Conservation (phyloP, 1,140 invertebrate genomes). For the Papilio xuthus region DNA sequence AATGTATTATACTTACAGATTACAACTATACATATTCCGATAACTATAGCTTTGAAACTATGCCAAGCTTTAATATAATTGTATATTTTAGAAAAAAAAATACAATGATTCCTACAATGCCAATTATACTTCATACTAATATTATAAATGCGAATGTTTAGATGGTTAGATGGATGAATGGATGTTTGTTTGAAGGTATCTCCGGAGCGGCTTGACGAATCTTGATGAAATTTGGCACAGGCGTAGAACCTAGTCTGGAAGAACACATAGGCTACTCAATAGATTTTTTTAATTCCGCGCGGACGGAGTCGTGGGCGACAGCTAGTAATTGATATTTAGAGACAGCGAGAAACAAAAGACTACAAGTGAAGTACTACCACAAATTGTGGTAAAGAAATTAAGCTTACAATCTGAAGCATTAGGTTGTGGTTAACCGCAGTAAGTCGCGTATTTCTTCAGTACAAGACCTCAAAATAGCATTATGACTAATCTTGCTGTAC, state of each 20-base stretch:
- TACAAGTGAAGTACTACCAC: neutral
- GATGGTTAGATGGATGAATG: too few species aligned
- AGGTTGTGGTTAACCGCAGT: conserved; percentile 16
- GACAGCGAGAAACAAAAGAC: neutral
- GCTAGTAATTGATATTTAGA: neutral
- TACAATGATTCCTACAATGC: too few species aligned
- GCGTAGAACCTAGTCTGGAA: too few species aligned
- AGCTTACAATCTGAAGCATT: conserved; percentile 7
- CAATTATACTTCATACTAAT: too few species aligned
- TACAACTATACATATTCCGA: conserved; percentile 44
- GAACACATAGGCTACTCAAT: too few species aligned
- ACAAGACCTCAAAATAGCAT: conserved; percentile 4
- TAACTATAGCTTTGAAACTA: conserved; percentile 35
- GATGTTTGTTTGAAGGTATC: too few species aligned
- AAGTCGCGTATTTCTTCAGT: neutral
- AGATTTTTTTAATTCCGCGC: too few species aligned
- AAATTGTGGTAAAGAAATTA: conserved; percentile 28
- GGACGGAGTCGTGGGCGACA: too few species aligned
- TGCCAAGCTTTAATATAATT: neutral
- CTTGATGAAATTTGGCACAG: too few species aligned
- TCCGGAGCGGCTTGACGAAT: too few species aligned
- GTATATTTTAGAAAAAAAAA: too few species aligned
- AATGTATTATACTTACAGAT: conserved; percentile 64
- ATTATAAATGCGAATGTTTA: too few species aligned
- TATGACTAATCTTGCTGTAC: conserved; percentile 14